Percentiles rank a stretch among this genome's conserved stretches.
Evolutionary conservation across 2,113 vertebrate genomes (phyloP).

Genomic region (Haemorhous mexicanus): DNA sequence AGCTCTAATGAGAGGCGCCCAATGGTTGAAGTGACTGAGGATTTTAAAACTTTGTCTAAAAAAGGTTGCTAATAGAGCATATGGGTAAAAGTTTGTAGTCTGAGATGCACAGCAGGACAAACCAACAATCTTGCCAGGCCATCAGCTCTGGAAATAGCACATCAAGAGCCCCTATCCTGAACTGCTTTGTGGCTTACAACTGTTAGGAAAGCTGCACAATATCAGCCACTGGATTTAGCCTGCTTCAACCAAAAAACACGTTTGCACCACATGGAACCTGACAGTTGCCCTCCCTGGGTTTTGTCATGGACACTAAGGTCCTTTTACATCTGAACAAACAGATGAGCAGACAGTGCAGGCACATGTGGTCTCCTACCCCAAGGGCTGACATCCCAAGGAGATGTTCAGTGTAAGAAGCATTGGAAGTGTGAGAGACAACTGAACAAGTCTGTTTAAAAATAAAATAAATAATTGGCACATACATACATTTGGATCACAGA

Average conservation of each 20-base stretch:
- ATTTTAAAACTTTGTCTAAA: neutral
- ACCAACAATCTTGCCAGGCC: neutral
- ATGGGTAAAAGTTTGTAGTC: neutral
- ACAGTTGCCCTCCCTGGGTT: conserved; percentile 38
- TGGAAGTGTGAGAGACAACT: neutral
- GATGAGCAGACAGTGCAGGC: neutral
- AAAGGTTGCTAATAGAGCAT: neutral
- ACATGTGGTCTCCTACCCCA: neutral
- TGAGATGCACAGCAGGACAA: neutral
- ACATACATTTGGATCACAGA: conserved; percentile 37
- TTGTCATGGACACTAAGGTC: conserved; percentile 15
- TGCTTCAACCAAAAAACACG: conserved; percentile 24
- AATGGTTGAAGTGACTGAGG: neutral
- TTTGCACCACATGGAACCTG: conserved; percentile 48
- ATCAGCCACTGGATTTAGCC: conserved; percentile 26
- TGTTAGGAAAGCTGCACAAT: neutral
- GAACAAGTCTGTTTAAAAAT: conserved; percentile 19
- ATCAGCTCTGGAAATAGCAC: neutral
- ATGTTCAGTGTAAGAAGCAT: neutral
- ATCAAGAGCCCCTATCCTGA: neutral
- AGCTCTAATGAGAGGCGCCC: neutral
- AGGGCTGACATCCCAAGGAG: neutral
- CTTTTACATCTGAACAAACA: neutral
- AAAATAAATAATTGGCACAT: conserved; percentile 8
- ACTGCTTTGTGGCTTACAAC: neutral